Evolutionary conservation across 64 coral and sea anemone species (phyloP), one percentile per base, ranked within the genome.

Genomic region (Acropora tenuis): DNA sequence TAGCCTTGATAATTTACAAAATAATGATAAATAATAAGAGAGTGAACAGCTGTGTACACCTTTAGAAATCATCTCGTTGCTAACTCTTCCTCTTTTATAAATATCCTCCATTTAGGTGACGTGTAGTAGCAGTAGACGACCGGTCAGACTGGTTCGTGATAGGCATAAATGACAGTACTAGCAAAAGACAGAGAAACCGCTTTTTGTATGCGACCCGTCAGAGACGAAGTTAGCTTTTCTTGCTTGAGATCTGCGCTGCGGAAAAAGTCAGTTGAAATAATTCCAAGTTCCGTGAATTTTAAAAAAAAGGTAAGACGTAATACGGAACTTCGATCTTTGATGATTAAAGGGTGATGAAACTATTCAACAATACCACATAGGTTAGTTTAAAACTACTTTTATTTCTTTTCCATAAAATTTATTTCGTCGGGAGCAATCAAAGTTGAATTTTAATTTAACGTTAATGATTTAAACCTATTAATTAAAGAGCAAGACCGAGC

Each of bases 121-220:
- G 90, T 91, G 90, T 91, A 74, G 46, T 84, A 73, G 90, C 85
- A 74, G 46, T 84, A 73, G 18, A n/a, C 12, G 90, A 91, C 90
- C 90, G 80, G 90, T 83, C 79, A 91, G 80, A 91, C 90, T 91
- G 90, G 90, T 91, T 84, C 61, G 47, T 49, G 47, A 55, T 55
- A 55, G 10, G 6, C 10, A 55, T 55, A 55, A 7, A 55, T 55
- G 52, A 55, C 52, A 10, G 0, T 55, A 10, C 10, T 55, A 55
- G 5, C 10, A 55, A 55, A 55, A 55, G 30, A 55, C 10, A 10
- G 10, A 55, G 52, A 55, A 55, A 4, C 52, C 52, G 52, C 52
- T 55, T 30, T 30, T 30, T 30, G 30, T 30, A 30, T 30, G 30
- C 30, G 30, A 30, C 30, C 30, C 30, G 30, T 30, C 30, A 30